Evolutionary conservation across 2,113 vertebrate genomes (phyloP), one percentile per base, ranked within the genome.

Genomic region (Guaruba guarouba): DNA sequence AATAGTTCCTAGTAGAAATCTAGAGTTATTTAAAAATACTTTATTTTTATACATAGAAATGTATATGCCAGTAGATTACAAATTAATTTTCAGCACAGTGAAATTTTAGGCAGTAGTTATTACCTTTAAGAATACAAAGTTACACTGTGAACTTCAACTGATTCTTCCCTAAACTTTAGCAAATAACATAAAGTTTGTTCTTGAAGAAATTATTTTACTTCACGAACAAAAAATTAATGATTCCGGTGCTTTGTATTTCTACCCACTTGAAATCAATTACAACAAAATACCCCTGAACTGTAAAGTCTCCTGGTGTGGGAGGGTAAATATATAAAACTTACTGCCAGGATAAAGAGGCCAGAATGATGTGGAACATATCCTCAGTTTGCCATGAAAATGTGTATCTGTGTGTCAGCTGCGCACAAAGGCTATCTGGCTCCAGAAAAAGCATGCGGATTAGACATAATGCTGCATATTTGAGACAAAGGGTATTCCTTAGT

Each of bases 361-460:
- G 82, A 86, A 90, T 68, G 63, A 86, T 88, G 79, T 93, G 74
- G 83, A 63, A 74, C 48, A 18, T 62, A 81, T 24, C 68, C 77
- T 27, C 54, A 43, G 59, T 94, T 90, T 63, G 87, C 85, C 85
- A 25, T 90, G 82, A 94, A 92, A 95, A 87, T 78, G 46, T 20
- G 11, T 69, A 80, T 93, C 59, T 62, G 25, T 70, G 63, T 82
- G 67, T 82, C 85, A 96, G 90, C 78, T 85, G 75, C 87, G 81
- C 52, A 91, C 87, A 90, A 93, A 93, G 68, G 46, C 80, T 94
- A 35, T 93, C 86, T 91, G 69, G 73, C 71, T 76, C 33, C 76
- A 78, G 71, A 67, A 86, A 94, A 96, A 93, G 35, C 67, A 39
- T 27, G 44, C 51, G 49, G 82, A 86, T 93, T 97, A 96, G 68